These are phyloP conservation scores for Perognathus longimembris DNA, from an alignment of 2,113 vertebrate species.

Conservation along the genomic window DNA sequence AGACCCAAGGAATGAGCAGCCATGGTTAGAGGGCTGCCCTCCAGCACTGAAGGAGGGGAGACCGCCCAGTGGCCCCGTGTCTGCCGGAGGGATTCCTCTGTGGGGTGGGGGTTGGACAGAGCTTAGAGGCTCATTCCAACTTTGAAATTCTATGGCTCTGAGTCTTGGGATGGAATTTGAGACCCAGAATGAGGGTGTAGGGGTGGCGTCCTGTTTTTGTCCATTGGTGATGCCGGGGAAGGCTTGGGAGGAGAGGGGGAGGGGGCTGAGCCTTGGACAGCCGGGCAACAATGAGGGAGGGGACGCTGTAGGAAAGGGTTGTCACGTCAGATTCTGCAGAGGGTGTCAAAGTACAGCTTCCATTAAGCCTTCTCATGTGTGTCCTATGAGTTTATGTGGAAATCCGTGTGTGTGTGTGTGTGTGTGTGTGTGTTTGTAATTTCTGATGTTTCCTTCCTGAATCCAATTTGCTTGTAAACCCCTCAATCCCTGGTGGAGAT, in stretches of 20 bases:
- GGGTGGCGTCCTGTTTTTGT: background rate
- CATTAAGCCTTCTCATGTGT: background rate
- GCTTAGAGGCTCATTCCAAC: constrained; percentile 55
- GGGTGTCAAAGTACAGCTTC: background rate
- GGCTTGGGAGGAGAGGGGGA: background rate
- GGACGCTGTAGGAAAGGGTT: background rate
- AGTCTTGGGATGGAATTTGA: constrained; percentile 56
- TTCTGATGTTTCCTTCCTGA: background rate
- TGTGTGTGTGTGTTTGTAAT: background rate
- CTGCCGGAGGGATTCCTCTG: constrained; percentile 67
- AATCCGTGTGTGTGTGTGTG: background rate
- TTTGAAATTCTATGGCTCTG: constrained; percentile 64
- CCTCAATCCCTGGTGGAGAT: background rate
- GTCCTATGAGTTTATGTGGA: background rate
- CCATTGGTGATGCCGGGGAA: background rate
- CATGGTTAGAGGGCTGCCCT: background rate
- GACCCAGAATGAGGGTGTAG: background rate
- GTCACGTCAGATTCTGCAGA: background rate
- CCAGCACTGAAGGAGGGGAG: background rate
- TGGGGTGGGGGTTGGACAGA: constrained; percentile 57
- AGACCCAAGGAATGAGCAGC: background rate
- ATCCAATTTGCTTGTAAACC: background rate
- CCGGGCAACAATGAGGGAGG: background rate
- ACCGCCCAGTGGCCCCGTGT: constrained; percentile 3
- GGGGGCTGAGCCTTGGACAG: background rate